phyloP scores from a whole-genome alignment of 2,113 vertebrate species.

The Galbula dea region DNA sequence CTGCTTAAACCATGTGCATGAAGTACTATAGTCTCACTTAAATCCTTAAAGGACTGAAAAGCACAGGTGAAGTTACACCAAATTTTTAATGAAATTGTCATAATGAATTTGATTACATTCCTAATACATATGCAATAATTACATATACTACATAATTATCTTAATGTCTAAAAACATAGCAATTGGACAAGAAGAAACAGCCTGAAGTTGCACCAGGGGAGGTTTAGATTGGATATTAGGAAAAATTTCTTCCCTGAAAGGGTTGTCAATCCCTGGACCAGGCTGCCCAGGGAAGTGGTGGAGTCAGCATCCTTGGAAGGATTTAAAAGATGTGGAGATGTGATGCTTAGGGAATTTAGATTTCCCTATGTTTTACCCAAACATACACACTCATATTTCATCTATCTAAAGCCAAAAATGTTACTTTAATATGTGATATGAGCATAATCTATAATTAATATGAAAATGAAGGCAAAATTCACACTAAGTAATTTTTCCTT shows the following conservation, averaged over 20 bases:
- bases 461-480: background rate
- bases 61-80: background rate
- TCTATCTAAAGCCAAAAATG: background rate
- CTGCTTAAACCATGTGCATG: background rate
- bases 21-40: background rate
- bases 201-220: too few species aligned
- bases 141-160: too few species aligned
- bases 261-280: too few species aligned
- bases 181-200: too few species aligned
- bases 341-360: too few species aligned
- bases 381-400: background rate
- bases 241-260: too few species aligned
- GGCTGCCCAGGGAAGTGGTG: too few species aligned
- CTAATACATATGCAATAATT: background rate
- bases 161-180: too few species aligned
- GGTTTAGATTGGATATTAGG: too few species aligned
- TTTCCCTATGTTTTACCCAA: background rate
- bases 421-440: background rate
- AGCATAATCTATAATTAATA: background rate
- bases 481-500: background rate
- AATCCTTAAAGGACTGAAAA: background rate
- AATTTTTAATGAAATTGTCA: background rate
- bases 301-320: too few species aligned
- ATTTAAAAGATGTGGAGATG: too few species aligned
- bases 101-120: background rate